Evolutionary conservation across 2,113 vertebrate genomes (phyloP).

Genomic region (Stigmatopora argus): DNA sequence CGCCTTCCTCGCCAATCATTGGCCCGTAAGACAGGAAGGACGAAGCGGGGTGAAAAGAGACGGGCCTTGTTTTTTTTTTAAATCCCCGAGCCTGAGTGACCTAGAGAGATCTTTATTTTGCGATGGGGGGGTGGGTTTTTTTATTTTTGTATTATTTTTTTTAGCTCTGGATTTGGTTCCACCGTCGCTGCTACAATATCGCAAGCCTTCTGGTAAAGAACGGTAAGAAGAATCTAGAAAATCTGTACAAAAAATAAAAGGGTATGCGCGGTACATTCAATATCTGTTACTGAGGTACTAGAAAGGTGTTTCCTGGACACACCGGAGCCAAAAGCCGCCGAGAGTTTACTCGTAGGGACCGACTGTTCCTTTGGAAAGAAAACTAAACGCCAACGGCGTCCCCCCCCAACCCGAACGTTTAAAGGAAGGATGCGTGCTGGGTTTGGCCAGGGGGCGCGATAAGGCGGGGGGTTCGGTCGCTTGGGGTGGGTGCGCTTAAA

Average conservation of each 20-base stretch:
- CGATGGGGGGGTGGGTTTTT: constrained; percentile 18
- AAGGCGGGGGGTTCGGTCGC: constrained; percentile 27
- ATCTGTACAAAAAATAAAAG: constrained; percentile 74
- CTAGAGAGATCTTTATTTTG: constrained; percentile 35
- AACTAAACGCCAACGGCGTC: constrained; percentile 2
- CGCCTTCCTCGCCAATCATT: constrained; percentile 25
- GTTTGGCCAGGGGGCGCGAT: constrained; percentile 31
- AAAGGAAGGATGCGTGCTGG: constrained; percentile 45
- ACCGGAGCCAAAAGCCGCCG: constrained; percentile 64
- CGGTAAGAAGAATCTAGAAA: constrained; percentile 68
- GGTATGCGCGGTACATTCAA: constrained; percentile 79
- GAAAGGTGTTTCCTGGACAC: constrained; percentile 72
- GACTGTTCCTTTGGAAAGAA: constrained; percentile 65
- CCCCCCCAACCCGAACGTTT: constrained; percentile 16
- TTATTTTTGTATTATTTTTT: constrained; percentile 2
- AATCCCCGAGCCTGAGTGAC: constrained; percentile 57
- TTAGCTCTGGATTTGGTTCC: constrained; percentile 11
- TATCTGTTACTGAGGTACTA: constrained; percentile 84
- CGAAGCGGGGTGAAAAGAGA: constrained; percentile 38
- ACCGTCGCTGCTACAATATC: constrained; percentile 60
- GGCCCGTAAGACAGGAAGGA: constrained; percentile 34
- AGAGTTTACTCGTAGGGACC: constrained; percentile 65
- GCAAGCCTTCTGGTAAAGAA: constrained; percentile 64
- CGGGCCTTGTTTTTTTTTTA: constrained; percentile 20
- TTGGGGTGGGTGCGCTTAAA: neutral